A percentile compares a stretch with the other conserved stretches of the same genome.
These are phyloP conservation scores for Sylvia atricapilla DNA, from an alignment of 2,113 vertebrate species.

Conservation along the genomic window DNA sequence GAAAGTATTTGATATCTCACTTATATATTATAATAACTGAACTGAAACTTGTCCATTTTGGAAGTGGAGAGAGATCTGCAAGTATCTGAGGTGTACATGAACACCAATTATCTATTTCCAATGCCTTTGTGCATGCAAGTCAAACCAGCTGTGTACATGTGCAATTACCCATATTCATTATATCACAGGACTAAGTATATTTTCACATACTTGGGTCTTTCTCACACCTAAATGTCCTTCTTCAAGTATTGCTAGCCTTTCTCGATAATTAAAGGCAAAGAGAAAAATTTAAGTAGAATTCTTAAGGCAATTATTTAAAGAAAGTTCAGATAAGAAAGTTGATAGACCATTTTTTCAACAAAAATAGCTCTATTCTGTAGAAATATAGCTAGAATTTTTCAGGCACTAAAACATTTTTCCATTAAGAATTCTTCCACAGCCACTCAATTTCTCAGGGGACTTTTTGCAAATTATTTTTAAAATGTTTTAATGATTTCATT, in stretches of 20 bases:
- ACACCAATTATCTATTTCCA: neutral
- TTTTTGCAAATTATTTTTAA: neutral
- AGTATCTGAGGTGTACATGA: neutral
- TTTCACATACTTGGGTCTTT: neutral
- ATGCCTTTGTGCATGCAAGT: neutral
- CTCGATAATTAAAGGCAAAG: neutral
- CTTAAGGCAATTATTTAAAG: neutral
- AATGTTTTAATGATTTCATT: neutral
- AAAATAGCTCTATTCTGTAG: neutral
- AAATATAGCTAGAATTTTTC: neutral
- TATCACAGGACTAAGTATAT: neutral
- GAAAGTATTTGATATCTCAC: neutral
- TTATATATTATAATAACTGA: neutral
- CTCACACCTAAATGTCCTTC: neutral
- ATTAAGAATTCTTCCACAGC: neutral
- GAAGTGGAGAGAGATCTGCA: neutral
- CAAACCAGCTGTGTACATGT: neutral
- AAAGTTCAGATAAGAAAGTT: neutral
- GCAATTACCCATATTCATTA: neutral
- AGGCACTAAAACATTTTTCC: neutral
- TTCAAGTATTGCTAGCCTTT: neutral
- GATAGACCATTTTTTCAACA: neutral
- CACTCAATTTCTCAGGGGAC: neutral
- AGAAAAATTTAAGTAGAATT: neutral
- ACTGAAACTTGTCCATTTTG: neutral